Evolutionary conservation across 2,797 vertebrate species (phyloP).

Genomic region (Hylomyscus alleni): DNA sequence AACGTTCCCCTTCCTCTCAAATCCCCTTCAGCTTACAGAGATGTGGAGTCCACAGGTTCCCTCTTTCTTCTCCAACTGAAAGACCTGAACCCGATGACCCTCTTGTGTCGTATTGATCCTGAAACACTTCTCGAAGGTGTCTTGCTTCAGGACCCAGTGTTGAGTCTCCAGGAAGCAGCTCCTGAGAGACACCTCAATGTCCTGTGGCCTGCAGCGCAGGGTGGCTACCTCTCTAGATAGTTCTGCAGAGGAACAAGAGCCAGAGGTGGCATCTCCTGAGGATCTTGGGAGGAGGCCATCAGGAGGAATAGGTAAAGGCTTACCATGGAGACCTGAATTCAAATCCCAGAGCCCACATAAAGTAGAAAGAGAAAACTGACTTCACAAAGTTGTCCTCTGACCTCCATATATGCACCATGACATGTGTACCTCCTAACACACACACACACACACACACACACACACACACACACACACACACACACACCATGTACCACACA

Average conservation of each 20-base stretch:
- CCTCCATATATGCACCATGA: not conserved
- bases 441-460: not conserved
- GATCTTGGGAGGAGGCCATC: not conserved
- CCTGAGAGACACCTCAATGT: conserved; percentile 54
- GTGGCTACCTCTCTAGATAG: not conserved
- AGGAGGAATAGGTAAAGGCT: not conserved
- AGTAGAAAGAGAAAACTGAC: not conserved
- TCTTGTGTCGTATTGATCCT: not conserved
- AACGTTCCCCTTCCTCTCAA: not conserved
- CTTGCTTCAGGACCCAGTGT: conserved; percentile 21
- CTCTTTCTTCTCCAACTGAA: conserved; percentile 55
- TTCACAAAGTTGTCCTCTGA: not conserved
- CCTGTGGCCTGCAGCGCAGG: not conserved
- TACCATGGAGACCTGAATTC: not conserved
- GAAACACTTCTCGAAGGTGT: conserved; percentile 28
- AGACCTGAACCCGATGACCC: not conserved
- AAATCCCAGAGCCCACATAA: not conserved
- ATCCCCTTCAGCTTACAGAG: conserved; percentile 46
- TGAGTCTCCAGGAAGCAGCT: conserved; percentile 61
- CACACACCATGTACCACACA: not conserved
- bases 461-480: not conserved
- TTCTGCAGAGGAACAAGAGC: conserved; percentile 54
- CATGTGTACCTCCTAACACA: not conserved
- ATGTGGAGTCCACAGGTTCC: conserved; percentile 46
- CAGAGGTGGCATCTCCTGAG: not conserved